These are phyloP conservation scores for Entomobrya multifasciata DNA, from an alignment of 2,888 invertebrate genomes.

Conservation along the genomic window DNA sequence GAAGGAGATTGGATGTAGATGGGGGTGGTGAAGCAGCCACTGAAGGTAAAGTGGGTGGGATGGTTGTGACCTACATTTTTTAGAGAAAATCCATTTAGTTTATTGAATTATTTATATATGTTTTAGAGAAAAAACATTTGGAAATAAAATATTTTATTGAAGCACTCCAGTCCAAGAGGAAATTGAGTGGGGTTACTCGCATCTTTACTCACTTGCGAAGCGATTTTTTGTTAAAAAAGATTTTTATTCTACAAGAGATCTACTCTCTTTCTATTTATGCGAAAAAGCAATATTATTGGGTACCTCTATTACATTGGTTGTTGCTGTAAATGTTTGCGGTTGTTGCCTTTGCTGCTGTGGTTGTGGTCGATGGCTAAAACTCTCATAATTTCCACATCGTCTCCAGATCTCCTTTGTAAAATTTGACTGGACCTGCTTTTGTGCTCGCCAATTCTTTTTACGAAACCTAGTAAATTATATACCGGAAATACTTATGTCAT, in stretches of 20 bases:
- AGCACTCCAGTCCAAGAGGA: constrained; percentile 13
- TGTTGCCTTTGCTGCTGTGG: constrained; percentile 7
- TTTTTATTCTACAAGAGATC: neutral
- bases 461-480: constrained; percentile 69
- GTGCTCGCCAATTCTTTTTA: constrained; percentile 76
- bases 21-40: constrained; percentile 61
- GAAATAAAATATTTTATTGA: neutral
- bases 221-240: constrained; percentile 11
- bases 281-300: constrained; percentile 38
- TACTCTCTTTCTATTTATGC: too few relatives aligned
- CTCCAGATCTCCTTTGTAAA: constrained; percentile 79
- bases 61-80: constrained; percentile 48
- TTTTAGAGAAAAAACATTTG: neutral
- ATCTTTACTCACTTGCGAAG: constrained; percentile 46
- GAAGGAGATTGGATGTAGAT: constrained; percentile 78
- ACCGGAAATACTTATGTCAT: neutral
- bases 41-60: constrained; percentile 34
- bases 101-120: neutral
- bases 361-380: constrained; percentile 45
- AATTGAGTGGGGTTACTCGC: neutral
- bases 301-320: constrained; percentile 74
- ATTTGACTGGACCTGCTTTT: constrained; percentile 71
- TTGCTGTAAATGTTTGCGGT: constrained; percentile 68
- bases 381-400: constrained; percentile 75
- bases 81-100: neutral